These are phyloP conservation scores for Pammene fasciana DNA, from an alignment of 2,888 invertebrate genomes.

Conservation along the genomic window DNA sequence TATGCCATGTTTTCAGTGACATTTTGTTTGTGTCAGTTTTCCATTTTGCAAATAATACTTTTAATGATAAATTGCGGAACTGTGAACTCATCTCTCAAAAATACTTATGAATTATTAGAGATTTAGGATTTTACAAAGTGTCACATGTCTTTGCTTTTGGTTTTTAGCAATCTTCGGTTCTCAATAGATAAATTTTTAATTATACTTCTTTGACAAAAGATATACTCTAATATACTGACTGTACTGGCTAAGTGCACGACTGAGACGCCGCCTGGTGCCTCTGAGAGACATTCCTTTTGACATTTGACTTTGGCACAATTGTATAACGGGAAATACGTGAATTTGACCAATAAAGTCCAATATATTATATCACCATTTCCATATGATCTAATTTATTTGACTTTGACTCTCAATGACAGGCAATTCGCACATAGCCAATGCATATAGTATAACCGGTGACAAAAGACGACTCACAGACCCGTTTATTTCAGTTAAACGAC, in stretches of 20 bases:
- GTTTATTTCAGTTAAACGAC: slow-evolving; percentile 40
- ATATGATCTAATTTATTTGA: not conserved
- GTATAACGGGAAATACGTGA: not conserved
- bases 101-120: too few species aligned
- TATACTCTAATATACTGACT: not conserved
- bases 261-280: not conserved
- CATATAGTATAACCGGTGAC: not conserved
- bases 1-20: too few species aligned
- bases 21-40: too few species aligned
- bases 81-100: too few species aligned
- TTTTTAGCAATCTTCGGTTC: too few species aligned
- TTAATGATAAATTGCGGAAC: too few species aligned
- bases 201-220: not conserved
- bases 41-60: too few species aligned
- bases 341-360: not conserved
- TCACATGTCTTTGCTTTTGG: too few species aligned
- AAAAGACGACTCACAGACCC: slow-evolving; percentile 35
- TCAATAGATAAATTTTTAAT: too few species aligned
- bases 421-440: slow-evolving; percentile 2
- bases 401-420: not conserved
- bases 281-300: not conserved
- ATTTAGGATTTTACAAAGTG: too few species aligned
- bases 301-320: not conserved
- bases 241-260: slow-evolving; percentile 5
- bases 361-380: not conserved